A percentile compares a stretch with the other conserved stretches of the same genome.
Evolutionary conservation across 2,797 vertebrate species (phyloP).

Genomic region (Phataginus tetradactyla): DNA sequence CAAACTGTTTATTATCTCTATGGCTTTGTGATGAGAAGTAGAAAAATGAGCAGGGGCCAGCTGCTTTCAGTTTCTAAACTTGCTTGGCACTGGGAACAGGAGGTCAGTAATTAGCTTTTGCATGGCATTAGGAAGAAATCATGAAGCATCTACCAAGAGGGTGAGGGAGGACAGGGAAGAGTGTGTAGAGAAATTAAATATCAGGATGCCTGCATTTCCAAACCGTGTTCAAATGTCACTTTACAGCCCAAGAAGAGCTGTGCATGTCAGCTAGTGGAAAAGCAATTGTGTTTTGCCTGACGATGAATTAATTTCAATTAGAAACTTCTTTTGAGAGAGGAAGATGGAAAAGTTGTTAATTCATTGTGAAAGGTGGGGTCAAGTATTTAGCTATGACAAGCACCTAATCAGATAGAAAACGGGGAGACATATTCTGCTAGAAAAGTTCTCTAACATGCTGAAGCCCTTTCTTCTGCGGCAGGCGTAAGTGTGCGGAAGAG

Average conservation of each 20-base stretch:
- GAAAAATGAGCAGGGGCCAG: background rate
- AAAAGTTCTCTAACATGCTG: slow-evolving; percentile 3
- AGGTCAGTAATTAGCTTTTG: background rate
- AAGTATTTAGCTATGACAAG: slow-evolving; percentile 49
- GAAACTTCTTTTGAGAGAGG: slow-evolving; percentile 29
- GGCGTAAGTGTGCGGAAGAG: background rate
- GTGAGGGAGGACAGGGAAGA: background rate
- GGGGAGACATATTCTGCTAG: background rate
- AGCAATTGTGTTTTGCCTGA: background rate
- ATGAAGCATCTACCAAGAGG: background rate
- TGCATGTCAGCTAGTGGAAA: background rate
- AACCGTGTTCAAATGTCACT: background rate
- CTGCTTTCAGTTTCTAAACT: background rate
- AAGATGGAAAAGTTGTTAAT: slow-evolving; percentile 40
- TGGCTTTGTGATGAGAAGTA: background rate
- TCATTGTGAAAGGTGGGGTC: slow-evolving; percentile 51
- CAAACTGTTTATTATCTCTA: background rate
- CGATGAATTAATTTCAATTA: slow-evolving; percentile 69
- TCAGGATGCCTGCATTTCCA: background rate
- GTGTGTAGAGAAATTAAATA: background rate
- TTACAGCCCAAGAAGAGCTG: background rate
- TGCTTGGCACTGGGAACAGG: background rate
- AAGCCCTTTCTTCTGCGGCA: background rate
- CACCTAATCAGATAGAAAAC: slow-evolving; percentile 48
- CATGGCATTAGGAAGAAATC: background rate